phyloP scores from a whole-genome alignment of 2,888 invertebrate species.

The Lasioglossum lativentre region DNA sequence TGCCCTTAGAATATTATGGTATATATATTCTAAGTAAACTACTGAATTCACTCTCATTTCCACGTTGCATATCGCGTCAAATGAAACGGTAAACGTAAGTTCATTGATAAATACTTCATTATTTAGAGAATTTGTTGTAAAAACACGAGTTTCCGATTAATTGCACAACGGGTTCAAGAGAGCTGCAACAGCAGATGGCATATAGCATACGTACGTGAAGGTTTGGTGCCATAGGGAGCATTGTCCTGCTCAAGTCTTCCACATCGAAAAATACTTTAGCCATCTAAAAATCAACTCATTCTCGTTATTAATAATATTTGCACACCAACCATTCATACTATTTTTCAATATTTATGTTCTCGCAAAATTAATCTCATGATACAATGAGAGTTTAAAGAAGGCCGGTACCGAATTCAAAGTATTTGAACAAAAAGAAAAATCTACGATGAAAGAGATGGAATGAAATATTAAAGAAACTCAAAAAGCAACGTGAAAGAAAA shows the following conservation, averaged over 20 bases:
- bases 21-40: constrained; percentile 79
- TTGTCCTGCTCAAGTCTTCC: constrained; percentile 83
- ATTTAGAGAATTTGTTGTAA: constrained; percentile 11
- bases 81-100: constrained; percentile 22
- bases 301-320: constrained; percentile 84
- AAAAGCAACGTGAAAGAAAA: constrained; percentile 23
- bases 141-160: constrained; percentile 3
- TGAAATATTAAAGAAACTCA: constrained; percentile 9
- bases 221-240: constrained; percentile 81
- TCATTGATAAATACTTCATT: constrained; percentile 17
- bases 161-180: constrained; percentile 66
- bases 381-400: constrained; percentile 65
- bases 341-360: constrained; percentile 72
- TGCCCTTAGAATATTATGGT: constrained; percentile 77
- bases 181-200: constrained; percentile 82
- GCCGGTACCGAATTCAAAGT: constrained; percentile 9
- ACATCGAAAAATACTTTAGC: constrained; percentile 83
- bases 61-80: constrained; percentile 63
- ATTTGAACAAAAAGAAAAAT: constrained; percentile 3
- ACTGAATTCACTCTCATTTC: constrained; percentile 80
- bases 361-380: constrained; percentile 53
- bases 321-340: constrained; percentile 83
- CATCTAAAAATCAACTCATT: constrained; percentile 85
- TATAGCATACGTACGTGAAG: constrained; percentile 83
- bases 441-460: neutral